phyloP scores from a whole-genome alignment of 1,140 invertebrate species.

The Antheraea mylitta region DNA sequence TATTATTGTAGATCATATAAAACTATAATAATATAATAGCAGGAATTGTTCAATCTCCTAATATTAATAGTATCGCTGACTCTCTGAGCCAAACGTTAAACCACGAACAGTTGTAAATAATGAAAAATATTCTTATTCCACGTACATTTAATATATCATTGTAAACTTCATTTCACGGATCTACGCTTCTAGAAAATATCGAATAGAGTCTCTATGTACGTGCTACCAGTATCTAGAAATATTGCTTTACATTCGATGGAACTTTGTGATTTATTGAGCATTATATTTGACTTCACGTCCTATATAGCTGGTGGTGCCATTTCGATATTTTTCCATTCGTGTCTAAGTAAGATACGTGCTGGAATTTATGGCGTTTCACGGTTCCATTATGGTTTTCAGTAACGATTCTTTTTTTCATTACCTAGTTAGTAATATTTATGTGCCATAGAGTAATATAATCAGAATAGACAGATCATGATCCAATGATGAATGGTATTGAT shows the following conservation, averaged over 20 bases:
- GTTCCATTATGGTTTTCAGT: background rate
- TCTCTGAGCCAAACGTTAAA: background rate
- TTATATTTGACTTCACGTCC: conserved; percentile 2
- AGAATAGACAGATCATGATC: too few relatives aligned
- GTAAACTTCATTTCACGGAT: conserved; percentile 1
- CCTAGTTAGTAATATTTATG: background rate
- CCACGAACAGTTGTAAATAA: background rate
- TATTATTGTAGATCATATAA: too few relatives aligned
- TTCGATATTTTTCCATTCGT: background rate
- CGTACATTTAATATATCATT: conserved; percentile 1
- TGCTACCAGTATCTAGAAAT: background rate
- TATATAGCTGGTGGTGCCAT: background rate
- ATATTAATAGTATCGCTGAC: too few relatives aligned
- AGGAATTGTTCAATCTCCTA: too few relatives aligned
- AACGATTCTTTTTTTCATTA: background rate
- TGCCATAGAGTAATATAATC: too few relatives aligned
- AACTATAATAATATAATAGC: too few relatives aligned
- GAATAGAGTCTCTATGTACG: background rate
- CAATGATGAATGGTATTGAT: too few relatives aligned
- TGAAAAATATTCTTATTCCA: background rate
- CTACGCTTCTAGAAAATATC: conserved; percentile 4
- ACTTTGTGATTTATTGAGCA: conserved; percentile 1
- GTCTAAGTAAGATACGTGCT: background rate
- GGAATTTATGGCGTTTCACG: background rate
- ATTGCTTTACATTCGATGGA: conserved; percentile 2